phyloP scores from a whole-genome alignment of 2,113 vertebrate genomes.

The Cairina moschata region DNA sequence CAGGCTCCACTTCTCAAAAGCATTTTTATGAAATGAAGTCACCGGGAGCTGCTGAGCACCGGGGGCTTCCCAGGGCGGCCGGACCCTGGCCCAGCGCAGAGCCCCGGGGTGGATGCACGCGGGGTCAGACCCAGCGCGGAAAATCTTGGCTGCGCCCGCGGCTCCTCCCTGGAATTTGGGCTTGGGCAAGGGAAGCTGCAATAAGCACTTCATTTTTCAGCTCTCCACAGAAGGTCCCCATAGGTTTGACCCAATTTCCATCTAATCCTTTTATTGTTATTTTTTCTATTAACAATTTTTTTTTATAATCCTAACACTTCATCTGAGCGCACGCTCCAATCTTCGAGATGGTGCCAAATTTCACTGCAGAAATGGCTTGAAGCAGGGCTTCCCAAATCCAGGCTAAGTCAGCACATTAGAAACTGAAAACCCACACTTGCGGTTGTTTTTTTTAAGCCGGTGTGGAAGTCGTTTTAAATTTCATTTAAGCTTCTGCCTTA shows the following conservation, averaged over 20 bases:
- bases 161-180: slow-evolving; percentile 1
- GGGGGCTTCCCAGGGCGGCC: accelerated
- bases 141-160: neutral
- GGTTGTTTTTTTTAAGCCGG: slow-evolving; percentile 14
- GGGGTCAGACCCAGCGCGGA: slow-evolving; percentile 28
- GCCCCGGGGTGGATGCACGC: neutral
- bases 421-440: neutral
- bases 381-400: slow-evolving; percentile 17
- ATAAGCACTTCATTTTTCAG: slow-evolving; percentile 20
- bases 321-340: neutral
- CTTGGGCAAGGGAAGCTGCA: neutral
- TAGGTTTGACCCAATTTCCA: neutral
- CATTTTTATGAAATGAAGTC: neutral
- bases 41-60: neutral
- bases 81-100: neutral
- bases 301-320: neutral
- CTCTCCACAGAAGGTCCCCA: neutral
- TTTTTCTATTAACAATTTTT: slow-evolving; percentile 2
- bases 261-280: neutral
- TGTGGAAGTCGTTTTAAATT: slow-evolving; percentile 18
- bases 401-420: slow-evolving; percentile 31
- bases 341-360: neutral
- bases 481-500: slow-evolving; percentile 38
- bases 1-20: neutral
- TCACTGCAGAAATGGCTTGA: slow-evolving; percentile 9